phyloP scores from a whole-genome alignment of 2,888 invertebrate species.

The Plagiodera versicolora region DNA sequence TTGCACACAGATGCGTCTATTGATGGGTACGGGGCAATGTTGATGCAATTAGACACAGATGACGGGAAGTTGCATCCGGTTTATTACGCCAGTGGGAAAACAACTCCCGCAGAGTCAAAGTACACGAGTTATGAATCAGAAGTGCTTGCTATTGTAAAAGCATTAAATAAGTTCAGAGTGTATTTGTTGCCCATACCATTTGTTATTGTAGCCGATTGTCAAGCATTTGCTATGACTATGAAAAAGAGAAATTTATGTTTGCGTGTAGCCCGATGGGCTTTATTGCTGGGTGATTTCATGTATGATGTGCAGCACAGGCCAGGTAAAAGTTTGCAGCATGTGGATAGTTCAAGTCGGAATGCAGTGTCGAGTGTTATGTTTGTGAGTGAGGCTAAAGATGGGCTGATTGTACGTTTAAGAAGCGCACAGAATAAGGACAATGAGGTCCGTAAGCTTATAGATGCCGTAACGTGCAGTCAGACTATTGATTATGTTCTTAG shows the following conservation, averaged over 20 bases:
- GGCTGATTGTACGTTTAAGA: too few species aligned
- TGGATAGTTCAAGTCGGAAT: conserved; percentile 37
- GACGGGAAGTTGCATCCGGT: too few species aligned
- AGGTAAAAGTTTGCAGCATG: conserved; percentile 39
- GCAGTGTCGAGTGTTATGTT: too few species aligned
- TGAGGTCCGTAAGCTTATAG: too few species aligned
- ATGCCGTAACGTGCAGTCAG: too few species aligned
- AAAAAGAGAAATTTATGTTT: conserved; percentile 39
- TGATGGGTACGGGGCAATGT: too few species aligned
- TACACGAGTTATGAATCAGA: conserved; percentile 47
- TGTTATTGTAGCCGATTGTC: conserved; percentile 46
- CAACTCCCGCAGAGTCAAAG: conserved; percentile 38
- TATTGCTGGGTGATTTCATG: conserved; percentile 40
- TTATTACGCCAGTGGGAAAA: conserved; percentile 15
- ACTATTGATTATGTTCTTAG: too few species aligned
- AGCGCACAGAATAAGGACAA: too few species aligned
- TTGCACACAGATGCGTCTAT: too few species aligned
- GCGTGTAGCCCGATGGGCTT: conserved; percentile 43
- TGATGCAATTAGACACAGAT: too few species aligned
- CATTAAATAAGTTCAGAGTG: conserved; percentile 44
- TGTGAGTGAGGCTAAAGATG: too few species aligned
- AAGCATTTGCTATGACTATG: conserved; percentile 43
- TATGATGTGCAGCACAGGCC: conserved; percentile 40
- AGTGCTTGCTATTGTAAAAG: conserved; percentile 44
- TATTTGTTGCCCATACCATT: conserved; percentile 43